Evolutionary conservation across 2,888 invertebrate genomes (phyloP), one percentile per base, ranked within the genome.

Genomic region (Suillia variegata): DNA sequence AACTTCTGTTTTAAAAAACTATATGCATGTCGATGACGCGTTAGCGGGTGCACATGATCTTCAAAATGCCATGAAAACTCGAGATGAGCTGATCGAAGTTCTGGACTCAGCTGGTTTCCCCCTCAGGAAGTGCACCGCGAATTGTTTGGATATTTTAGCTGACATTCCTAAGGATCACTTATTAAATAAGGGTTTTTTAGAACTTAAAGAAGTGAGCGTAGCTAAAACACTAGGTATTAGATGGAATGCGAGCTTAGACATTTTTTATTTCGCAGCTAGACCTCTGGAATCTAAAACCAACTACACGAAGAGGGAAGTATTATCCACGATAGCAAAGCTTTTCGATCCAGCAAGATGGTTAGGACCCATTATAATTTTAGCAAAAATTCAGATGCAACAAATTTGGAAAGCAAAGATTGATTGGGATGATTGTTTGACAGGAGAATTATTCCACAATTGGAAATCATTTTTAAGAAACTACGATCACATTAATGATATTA

Each of bases 331-430:
- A 2, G 63, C 67, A 0, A 62, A 59, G 20, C 15, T 67, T 5
- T 65, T 62, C 18, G 62, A 65, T 54, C 63, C 63, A 10, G 60
- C 60, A 1, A 60, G 64, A 3, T 65, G 60, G 59, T 22, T 65
- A 8, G 62, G 62, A 6, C 64, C 64, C 1, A 22, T 62, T 1
- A 52, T 65, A 10, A 50, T 66, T 2, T 12, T 53, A 0, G 62
- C 66, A 8, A 66, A 65, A 50, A 59, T 65, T 12, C n/a, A 64
- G 0, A 62, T 65, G 65, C 62, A 65, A 15, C 58, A 62, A 22
- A 62, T 66, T 18, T 65, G 61, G 62, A 17, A 42, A 1, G 58
- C 62, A 48, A 52, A 24, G 0, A 58, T 58, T 2, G 56, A 54
- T 2, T 64, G 63, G 64, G 59, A 64, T 18, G 52, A 51, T 2